Evolutionary conservation across 2,888 invertebrate genomes (phyloP).

Genomic region (Cephus runcator): DNA sequence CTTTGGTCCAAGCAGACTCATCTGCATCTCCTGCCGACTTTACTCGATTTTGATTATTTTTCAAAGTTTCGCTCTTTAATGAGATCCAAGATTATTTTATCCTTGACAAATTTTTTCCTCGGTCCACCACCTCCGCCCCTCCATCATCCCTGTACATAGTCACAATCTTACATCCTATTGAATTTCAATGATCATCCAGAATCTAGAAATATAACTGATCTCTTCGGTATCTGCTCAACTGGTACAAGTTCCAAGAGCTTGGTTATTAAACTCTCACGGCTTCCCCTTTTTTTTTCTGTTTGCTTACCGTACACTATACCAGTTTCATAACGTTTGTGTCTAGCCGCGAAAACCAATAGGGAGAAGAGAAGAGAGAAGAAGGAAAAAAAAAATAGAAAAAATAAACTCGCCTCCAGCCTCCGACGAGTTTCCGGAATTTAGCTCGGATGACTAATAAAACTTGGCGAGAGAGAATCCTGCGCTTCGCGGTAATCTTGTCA

Average conservation of each 20-base stretch:
- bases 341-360: neutral
- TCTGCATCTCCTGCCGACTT: too few species aligned
- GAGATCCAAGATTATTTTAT: neutral
- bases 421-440: neutral
- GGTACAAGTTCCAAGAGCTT: neutral
- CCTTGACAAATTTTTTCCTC: neutral
- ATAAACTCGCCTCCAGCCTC: neutral
- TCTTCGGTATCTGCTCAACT: neutral
- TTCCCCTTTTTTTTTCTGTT: neutral
- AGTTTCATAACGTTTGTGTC: neutral
- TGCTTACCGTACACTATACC: neutral
- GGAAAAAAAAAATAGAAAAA: neutral
- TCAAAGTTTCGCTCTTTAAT: neutral
- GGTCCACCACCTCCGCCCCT: neutral
- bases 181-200: neutral
- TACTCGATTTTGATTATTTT: too few species aligned
- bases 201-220: neutral
- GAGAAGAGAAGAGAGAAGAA: neutral
- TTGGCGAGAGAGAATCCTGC: neutral
- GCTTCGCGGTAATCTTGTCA: neutral
- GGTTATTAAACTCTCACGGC: neutral
- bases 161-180: neutral
- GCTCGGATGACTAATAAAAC: neutral
- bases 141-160: neutral
- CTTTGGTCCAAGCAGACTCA: neutral